Evolutionary conservation across 2,797 vertebrate genomes (phyloP).

Genomic region (Agapornis canus): DNA sequence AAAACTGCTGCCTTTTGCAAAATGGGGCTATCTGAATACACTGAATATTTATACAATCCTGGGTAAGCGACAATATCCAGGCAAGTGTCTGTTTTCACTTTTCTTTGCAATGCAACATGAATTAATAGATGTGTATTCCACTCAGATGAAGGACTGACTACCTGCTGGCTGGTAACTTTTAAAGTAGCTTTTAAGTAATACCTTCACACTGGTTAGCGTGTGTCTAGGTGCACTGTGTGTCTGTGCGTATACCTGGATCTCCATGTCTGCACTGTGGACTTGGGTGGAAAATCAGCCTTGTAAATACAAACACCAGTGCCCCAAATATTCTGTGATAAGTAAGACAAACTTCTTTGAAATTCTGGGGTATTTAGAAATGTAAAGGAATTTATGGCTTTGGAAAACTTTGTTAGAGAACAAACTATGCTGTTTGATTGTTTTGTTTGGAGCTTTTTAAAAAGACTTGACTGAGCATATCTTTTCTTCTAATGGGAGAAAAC

Average conservation of each 20-base stretch:
- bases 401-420: not conserved
- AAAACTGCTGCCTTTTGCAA: not conserved
- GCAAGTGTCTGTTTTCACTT: not conserved
- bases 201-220: not conserved
- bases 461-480: not conserved
- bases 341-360: not conserved
- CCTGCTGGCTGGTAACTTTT: not conserved
- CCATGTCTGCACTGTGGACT: not conserved
- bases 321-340: not conserved
- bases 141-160: not conserved
- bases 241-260: not conserved
- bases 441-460: not conserved
- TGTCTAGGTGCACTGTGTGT: too few relatives aligned
- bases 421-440: not conserved
- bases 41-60: not conserved
- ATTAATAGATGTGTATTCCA: not conserved
- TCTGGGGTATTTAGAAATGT: not conserved
- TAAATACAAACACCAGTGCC: not conserved
- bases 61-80: not conserved
- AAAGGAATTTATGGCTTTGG: not conserved
- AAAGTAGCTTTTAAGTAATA: not conserved
- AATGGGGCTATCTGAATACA: not conserved
- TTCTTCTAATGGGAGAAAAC: not conserved
- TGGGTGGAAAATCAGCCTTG: not conserved
- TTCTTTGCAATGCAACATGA: not conserved